Conservation (phyloP, 2,888 invertebrate species). For the Leptinotarsa rubiginosa region DNA sequence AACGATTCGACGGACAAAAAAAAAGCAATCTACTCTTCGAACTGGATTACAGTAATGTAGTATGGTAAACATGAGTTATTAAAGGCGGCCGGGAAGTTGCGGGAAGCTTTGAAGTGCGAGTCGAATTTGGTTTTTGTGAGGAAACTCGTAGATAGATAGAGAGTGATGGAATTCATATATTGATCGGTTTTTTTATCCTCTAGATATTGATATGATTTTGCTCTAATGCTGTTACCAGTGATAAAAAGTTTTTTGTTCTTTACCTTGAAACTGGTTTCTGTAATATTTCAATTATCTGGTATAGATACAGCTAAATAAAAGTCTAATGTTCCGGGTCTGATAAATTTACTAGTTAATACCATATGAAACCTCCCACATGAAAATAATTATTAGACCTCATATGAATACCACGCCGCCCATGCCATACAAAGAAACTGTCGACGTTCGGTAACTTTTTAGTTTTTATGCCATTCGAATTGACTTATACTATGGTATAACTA, state of each 20-base stretch:
- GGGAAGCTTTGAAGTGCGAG: not conserved
- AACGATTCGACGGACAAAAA: conserved; percentile 10
- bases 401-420: too few relatives aligned
- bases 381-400: too few relatives aligned
- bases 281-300: too few relatives aligned
- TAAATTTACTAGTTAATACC: too few relatives aligned
- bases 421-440: too few relatives aligned
- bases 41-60: conserved; percentile 5
- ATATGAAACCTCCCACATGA: too few relatives aligned
- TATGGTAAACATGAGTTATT: conserved; percentile 20
- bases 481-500: too few relatives aligned
- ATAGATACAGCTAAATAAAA: too few relatives aligned
- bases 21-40: not conserved
- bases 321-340: too few relatives aligned
- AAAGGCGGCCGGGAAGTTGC: not conserved
- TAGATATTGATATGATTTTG: not conserved
- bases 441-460: too few relatives aligned
- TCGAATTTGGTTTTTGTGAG: conserved; percentile 8
- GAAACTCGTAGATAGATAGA: not conserved
- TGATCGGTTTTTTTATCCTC: not conserved
- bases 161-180: not conserved
- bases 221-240: not conserved
- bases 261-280: not conserved
- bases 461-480: too few relatives aligned
- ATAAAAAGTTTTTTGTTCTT: not conserved